Base-by-base conservation (phyloP, 2,888 invertebrate species). In the Drosophila engyochracea region DNA sequence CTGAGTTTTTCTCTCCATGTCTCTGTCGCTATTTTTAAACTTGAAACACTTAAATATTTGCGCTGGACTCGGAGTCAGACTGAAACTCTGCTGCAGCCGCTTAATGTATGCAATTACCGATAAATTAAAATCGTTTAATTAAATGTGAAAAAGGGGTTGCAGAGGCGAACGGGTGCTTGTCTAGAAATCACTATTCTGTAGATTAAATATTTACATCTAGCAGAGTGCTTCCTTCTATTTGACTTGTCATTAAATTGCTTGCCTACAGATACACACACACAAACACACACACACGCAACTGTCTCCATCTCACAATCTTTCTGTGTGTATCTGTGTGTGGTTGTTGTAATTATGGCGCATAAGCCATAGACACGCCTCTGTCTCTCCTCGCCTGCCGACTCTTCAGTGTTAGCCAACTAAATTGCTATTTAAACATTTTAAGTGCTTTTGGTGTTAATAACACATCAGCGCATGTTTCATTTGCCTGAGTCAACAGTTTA, bases 401-500 rank as follows among this genome's bases (percentile, higher is more conserved):
- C 58, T 31, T 58, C 19, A 19, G 10, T 52, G 59, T 31, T 73
- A 52, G 54, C 55, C 52, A 25, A 59, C 74, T 49, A 73, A 73
- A 73, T 73, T 70, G 82, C 83, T 85, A 85, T 83, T 83, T 85
- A 85, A 83, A 83, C 82, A 83, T 85, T 83, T 85, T 83, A 85
- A 83, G 86, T 85, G 82, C 82, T 83, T 85, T 83, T 74, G 82
- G 82, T 83, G 82, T 85, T 83, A 83, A 83, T 85, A 82, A 85
- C 86, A 83, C 84, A 83, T 81, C 78, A 85, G 76, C 79, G 86
- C 84, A 86, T 86, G 83, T 86, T 83, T 83, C 86, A 83, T 86
- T 83, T 83, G 84, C 87, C 84, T 81, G 79, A 86, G 83, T 86
- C 83, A 83, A 83, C 83, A 83, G 83, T 83, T 83, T 86, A 83